Base-by-base conservation (phyloP, 1,140 invertebrate species). In the Eulimnadia texana region DNA sequence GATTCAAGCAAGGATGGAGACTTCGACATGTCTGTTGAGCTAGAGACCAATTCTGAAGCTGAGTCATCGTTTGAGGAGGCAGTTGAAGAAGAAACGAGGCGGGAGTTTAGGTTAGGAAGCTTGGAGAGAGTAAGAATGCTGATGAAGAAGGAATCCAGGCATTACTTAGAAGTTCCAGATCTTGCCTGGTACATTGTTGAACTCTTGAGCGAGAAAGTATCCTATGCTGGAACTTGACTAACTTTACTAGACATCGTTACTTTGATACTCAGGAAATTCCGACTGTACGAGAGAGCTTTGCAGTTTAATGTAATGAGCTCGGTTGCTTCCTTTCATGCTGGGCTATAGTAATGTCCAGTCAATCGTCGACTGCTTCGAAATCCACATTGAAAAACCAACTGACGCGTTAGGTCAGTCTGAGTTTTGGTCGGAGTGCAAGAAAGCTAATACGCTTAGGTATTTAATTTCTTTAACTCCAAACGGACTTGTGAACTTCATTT, bases 351-450 rank as follows among this genome's bases (percentile, higher is more conserved):
- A 66, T 53, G 67, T 68, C 47, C 19, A 58, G 27, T 54, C 57
- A 23, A 67, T 70, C 13, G 71, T 74, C 50, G 70, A 73, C 61
- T 72, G 71, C 56, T 69, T 74, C 19, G 72, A 73, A 69, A 74
- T 74, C 59, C 64, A 73, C 54, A 69, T 74, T 29, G 64, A 72
- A 66, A 76, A 75, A 64, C 72, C 72, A 11, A 68, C 61, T 3
- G 69, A 74, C 61, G 57, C 71, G 6, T 9, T 73, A 1, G 22
- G 70, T 62, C 74, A 75, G 69, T 64, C 72, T 28, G 51, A 74
- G 22, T 71, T 72, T 25, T 77, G 73, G 73, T 75, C 73, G 3
- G 70, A 75, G 1, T 77, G 75, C 62, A 75, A 76, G 67, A 74
- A 74, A 61, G 67, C 65, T 27, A 75, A 77, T 60, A 76, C 74